A percentile compares a stretch with the other conserved stretches of the same genome.
phyloP scores from a whole-genome alignment of 2,113 vertebrate species.

The Channa argus region DNA sequence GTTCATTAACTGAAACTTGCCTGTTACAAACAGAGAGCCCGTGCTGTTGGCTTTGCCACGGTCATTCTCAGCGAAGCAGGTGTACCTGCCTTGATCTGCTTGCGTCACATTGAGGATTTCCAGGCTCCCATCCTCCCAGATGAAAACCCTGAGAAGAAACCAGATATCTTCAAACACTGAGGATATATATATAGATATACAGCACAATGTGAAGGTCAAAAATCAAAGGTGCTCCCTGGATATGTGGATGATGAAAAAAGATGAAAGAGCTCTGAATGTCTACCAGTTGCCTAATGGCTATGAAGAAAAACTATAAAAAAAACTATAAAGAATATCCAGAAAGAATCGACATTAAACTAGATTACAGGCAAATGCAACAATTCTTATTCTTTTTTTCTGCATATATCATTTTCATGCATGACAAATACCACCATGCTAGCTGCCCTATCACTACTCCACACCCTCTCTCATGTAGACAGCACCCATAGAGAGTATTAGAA shows the following conservation, averaged over 20 bases:
- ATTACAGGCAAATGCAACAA: conserved; percentile 6
- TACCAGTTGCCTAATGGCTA: conserved; percentile 5
- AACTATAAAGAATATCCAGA: too few relatives aligned
- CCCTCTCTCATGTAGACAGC: conserved; percentile 32
- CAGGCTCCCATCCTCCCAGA: conserved; percentile 95
- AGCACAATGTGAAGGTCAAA: conserved; percentile 47
- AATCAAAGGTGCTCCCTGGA: conserved; percentile 28
- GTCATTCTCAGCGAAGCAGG: conserved; percentile 95
- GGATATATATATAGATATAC: neutral
- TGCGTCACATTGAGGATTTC: conserved; percentile 94
- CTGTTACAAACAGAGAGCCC: conserved; percentile 89
- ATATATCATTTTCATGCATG: conserved; percentile 54
- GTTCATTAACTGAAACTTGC: conserved; percentile 71
- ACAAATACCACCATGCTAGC: conserved; percentile 37
- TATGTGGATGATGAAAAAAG: conserved; percentile 45
- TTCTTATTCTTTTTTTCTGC: conserved; percentile 45
- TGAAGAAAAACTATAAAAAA: neutral
- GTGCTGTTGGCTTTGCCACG: conserved; percentile 94
- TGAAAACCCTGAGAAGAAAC: conserved; percentile 84
- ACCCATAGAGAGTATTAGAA: conserved; percentile 30
- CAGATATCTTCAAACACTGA: conserved; percentile 26
- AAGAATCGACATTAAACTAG: conserved; percentile 3
- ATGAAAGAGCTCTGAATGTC: conserved; percentile 31
- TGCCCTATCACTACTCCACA: conserved; percentile 25
- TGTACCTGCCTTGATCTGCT: conserved; percentile 91